phyloP scores from a whole-genome alignment of 2,888 invertebrate genomes.

The Drosophila differens region DNA sequence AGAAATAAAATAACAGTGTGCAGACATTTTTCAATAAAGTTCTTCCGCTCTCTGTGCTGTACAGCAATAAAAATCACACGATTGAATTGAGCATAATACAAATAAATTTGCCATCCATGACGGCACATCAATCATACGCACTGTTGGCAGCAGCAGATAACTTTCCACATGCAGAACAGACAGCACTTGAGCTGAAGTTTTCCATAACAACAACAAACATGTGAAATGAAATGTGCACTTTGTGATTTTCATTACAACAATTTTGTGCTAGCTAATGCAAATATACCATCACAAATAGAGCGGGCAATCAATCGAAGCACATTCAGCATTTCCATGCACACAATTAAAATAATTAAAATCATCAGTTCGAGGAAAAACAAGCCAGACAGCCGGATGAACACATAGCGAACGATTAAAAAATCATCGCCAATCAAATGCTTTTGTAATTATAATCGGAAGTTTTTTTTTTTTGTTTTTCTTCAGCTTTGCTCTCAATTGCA shows the following conservation, averaged over 20 bases:
- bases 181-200: conserved; percentile 28
- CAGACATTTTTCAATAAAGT: conserved; percentile 33
- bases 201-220: conserved; percentile 10
- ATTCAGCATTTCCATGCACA: conserved; percentile 30
- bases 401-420: conserved; percentile 48
- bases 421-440: conserved; percentile 60
- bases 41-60: conserved; percentile 9
- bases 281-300: conserved; percentile 13
- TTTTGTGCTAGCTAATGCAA: conserved; percentile 33
- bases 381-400: conserved; percentile 14
- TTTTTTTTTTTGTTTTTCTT: conserved; percentile 4
- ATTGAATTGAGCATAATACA: conserved; percentile 41
- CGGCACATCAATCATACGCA: conserved; percentile 50
- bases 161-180: conserved; percentile 4
- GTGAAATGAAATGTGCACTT: conserved; percentile 7
- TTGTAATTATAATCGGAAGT: conserved; percentile 53
- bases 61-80: conserved; percentile 36
- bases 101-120: conserved; percentile 29
- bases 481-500: conserved; percentile 41
- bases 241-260: conserved; percentile 20
- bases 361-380: conserved; percentile 63
- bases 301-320: conserved; percentile 3
- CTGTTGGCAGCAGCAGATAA: conserved; percentile 22
- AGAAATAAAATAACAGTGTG: conserved; percentile 30
- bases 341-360: conserved; percentile 70